Base-by-base conservation (phyloP, 1,140 invertebrate species). In the Polyergus mexicanus region DNA sequence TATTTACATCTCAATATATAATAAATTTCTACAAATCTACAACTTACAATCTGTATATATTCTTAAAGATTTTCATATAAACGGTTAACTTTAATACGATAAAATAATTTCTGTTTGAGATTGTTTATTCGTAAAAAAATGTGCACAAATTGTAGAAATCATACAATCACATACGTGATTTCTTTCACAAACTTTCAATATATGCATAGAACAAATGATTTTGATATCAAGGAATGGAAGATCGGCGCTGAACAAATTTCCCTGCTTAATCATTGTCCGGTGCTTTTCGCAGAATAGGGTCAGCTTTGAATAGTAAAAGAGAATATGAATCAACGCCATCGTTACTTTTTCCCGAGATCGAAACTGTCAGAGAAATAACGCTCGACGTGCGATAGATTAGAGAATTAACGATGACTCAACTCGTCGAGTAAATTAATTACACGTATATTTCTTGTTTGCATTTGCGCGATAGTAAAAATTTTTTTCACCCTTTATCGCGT, bases 201-300 rank as follows among this genome's bases (percentile, higher is more conserved):
- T 47, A 10, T 28, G 3, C 19, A 3, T 74, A 11, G 10, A 58
- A 77, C 38, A 62, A 85, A 85, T 85, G 13, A n/a, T 41, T 58
- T 60, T 25, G n/a, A 63, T 60, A 85, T 78, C 41, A 66, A 44
- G 60, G 47, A 85, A 80, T 68, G 38, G 7, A 47, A 85, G 84
- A 80, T 80, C 25, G 60, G n/a, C 65, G 68, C 68, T 47, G 62
- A 76, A 84, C 72, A 75, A 84, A 86, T 86, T 84, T 84, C 51
- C 47, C 35, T 22, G 56, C 80, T 86, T 86, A 84, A 74, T 84
- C 85, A 86, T 86, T 84, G 85, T 84, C 80, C 69, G 44, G 41
- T 22, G 28, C 19, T 76, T 86, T 86, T 66, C 85, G n/a, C 58
- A 28, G 6, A 86, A 86, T 58, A 51, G 60, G 85, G 85, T 86